Conservation (phyloP, 2,888 invertebrate species). For the Agrochola lychnidis region DNA sequence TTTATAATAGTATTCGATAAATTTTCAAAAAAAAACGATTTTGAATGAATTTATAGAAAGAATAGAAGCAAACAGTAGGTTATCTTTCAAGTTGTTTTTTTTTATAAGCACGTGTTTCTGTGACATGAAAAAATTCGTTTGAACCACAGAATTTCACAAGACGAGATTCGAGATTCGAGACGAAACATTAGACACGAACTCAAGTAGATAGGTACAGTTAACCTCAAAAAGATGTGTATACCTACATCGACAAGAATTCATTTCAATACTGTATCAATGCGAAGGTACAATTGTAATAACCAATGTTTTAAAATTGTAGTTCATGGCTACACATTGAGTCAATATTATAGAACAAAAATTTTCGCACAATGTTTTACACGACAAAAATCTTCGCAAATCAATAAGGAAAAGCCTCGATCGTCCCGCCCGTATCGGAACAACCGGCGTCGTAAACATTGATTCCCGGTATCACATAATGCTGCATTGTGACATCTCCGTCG, state of each 20-base stretch:
- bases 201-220: background rate
- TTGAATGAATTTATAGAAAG: background rate
- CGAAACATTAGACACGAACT: background rate
- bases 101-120: no score
- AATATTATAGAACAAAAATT: no score
- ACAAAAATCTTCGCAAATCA: constrained; percentile 1
- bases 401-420: constrained; percentile 23
- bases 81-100: no score
- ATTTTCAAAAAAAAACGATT: no score
- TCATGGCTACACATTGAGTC: no score
- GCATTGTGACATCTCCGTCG: constrained; percentile 68
- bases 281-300: no score
- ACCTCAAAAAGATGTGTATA: no score
- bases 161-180: no score
- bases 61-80: background rate
- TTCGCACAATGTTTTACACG: background rate
- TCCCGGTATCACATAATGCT: constrained; percentile 68
- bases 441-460: constrained; percentile 60
- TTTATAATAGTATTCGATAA: no score
- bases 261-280: no score
- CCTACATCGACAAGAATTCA: no score
- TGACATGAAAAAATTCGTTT: background rate
- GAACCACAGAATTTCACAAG: background rate
- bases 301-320: no score
- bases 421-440: constrained; percentile 44